Evolutionary conservation across 2,113 vertebrate genomes (phyloP).

Genomic region (Anser brachyrhynchus): DNA sequence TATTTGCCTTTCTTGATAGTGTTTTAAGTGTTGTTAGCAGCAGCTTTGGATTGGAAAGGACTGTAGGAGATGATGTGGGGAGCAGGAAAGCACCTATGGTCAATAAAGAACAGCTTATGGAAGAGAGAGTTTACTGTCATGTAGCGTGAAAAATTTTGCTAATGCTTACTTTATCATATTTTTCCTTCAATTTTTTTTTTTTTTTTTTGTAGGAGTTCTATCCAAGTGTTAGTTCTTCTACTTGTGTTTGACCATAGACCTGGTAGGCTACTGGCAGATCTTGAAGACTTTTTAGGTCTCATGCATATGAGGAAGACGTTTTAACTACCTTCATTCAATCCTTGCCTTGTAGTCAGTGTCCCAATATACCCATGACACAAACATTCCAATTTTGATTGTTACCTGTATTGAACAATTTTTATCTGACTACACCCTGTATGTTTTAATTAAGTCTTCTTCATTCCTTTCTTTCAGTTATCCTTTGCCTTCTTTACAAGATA

Average conservation of each 20-base stretch:
- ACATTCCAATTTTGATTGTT: not conserved
- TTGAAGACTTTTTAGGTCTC: not conserved
- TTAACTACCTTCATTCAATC: not conserved
- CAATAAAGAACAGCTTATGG: not conserved
- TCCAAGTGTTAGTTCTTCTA: not conserved
- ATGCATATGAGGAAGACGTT: not conserved
- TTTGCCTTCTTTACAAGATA: not conserved
- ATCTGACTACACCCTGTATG: not conserved
- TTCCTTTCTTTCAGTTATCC: not conserved
- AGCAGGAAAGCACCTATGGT: not conserved
- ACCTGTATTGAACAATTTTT: not conserved
- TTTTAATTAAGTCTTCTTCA: not conserved
- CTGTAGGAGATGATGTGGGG: not conserved
- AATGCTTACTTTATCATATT: not conserved
- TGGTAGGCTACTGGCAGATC: fast-evolving
- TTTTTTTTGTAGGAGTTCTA: not conserved
- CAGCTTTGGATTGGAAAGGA: not conserved
- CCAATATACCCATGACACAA: not conserved
- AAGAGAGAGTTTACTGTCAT: not conserved
- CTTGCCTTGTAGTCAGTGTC: not conserved
- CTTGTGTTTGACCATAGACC: not conserved
- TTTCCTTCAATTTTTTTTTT: not conserved
- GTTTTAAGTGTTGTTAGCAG: not conserved
- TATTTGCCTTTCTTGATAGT: not conserved
- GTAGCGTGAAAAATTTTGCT: not conserved